Evolutionary conservation across 2,888 invertebrate species (phyloP), one percentile per base, ranked within the genome.

Genomic region (Oscheius sp.): DNA sequence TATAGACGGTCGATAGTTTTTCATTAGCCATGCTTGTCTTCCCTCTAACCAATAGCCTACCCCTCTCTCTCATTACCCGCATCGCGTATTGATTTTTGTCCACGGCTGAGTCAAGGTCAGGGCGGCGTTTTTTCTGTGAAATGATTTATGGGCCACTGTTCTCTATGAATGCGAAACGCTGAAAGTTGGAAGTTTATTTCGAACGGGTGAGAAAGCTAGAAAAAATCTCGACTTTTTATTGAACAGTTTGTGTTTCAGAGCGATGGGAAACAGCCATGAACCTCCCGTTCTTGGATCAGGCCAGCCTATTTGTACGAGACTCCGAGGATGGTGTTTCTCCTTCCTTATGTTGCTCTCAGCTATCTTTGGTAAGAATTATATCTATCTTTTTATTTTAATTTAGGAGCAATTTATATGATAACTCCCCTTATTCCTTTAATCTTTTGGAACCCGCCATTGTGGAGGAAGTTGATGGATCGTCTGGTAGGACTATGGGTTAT

Each of bases 401-500:
- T 65, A 73, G 81, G 81, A n/a, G 72, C 77, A n/a, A 69, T 83
- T 27, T 86, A 81, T 74, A 79, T 86, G 31, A 73, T 85, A 42
- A 74, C 84, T 34, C 86, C 86, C 0, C 34, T 85, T 46, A 45
- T 81, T 25, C 79, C 84, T 0, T 69, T 84, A 6, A 53, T 82
- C n/a, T 77, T 77, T 64, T 25, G 79, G 29, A 73, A 70, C 33
- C 80, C 79, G 27, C 71, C 39, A 12, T 67, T 72, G 6, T 82
- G 66, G 75, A 55, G 73, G 17, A 70, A 65, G 52, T 31, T 75
- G 46, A 69, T 74, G 50, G 80, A 85, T 66, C 70, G 83, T 31
- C 71, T 85, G 6, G 77, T 85, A 23, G 85, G 85, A 27, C 75
- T 84, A 39, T 85, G 85, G 85, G 74, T 82, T 8, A 73, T 80